Conservation (phyloP, 2,113 vertebrate species). For the Sclerurus mexicanus region DNA sequence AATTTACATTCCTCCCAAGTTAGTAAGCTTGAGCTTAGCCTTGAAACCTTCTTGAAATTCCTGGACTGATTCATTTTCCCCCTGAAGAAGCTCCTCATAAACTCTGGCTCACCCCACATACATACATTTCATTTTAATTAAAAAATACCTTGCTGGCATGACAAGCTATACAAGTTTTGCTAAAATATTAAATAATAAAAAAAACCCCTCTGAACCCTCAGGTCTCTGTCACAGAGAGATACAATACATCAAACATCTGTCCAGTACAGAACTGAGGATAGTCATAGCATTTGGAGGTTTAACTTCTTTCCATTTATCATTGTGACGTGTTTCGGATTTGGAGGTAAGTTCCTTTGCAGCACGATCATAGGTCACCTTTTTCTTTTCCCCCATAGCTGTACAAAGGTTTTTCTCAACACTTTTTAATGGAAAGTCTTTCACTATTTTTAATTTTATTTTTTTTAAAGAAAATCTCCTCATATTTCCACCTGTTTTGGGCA, state of each 20-base stretch:
- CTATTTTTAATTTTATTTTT: neutral
- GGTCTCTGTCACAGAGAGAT: conserved; percentile 56
- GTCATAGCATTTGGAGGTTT: conserved; percentile 22
- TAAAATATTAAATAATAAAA: conserved; percentile 61
- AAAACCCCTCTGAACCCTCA: conserved; percentile 40
- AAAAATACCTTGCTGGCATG: conserved; percentile 65
- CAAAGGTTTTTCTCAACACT: neutral
- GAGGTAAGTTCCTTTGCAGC: conserved; percentile 18
- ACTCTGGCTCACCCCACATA: conserved; percentile 63
- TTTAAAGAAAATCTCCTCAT: neutral
- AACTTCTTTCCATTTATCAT: conserved; percentile 58
- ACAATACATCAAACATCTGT: conserved; percentile 65
- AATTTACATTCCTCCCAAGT: conserved; percentile 51
- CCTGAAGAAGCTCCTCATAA: conserved; percentile 66
- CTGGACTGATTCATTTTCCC: conserved; percentile 60
- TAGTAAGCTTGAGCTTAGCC: conserved; percentile 42
- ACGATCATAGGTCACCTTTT: neutral
- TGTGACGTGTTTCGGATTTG: neutral
- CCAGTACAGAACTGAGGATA: conserved; percentile 43
- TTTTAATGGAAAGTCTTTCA: neutral
- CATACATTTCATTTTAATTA: conserved; percentile 67
- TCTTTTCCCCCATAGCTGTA: neutral
- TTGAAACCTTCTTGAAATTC: conserved; percentile 45
- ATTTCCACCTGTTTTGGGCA: conserved; percentile 19
- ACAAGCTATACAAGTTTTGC: conserved; percentile 57